A percentile compares a stretch with the other conserved stretches of the same genome.
Conservation (phyloP, 2,888 invertebrate species). For the Nowickia ferox region DNA sequence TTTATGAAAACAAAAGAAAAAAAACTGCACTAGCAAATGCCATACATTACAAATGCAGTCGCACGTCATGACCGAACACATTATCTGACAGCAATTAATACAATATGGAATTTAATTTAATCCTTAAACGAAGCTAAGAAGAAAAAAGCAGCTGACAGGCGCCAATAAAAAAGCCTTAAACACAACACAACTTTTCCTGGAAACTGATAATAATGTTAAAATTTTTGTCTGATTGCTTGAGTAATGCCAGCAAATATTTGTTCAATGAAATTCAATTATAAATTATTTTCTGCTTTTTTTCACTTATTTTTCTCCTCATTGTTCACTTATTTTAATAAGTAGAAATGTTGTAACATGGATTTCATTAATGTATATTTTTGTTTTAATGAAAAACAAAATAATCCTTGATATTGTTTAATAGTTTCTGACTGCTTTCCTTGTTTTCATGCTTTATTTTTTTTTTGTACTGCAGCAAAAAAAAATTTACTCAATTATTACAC, state of each 20-base stretch:
- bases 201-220: conserved; percentile 7
- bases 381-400: conserved; percentile 38
- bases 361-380: conserved; percentile 59
- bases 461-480: conserved; percentile 24
- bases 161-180: not conserved
- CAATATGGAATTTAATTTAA: not conserved
- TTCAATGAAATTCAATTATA: conserved; percentile 48
- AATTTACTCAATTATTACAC: conserved; percentile 56
- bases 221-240: not conserved
- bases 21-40: too few species aligned
- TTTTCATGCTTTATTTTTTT: conserved; percentile 9
- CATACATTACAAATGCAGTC: too few species aligned
- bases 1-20: too few species aligned
- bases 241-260: conserved; percentile 13
- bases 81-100: too few species aligned
- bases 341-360: conserved; percentile 51
- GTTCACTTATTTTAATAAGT: conserved; percentile 54
- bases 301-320: not conserved
- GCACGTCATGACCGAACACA: too few species aligned
- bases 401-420: conserved; percentile 17
- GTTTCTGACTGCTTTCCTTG: conserved; percentile 13
- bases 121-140: not conserved
- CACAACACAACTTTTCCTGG: conserved; percentile 1
- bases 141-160: conserved; percentile 1
- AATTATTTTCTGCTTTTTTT: conserved; percentile 19